These are phyloP conservation scores for Cetoscarus ocellatus DNA, from an alignment of 2,797 vertebrate species.

Conservation along the genomic window DNA sequence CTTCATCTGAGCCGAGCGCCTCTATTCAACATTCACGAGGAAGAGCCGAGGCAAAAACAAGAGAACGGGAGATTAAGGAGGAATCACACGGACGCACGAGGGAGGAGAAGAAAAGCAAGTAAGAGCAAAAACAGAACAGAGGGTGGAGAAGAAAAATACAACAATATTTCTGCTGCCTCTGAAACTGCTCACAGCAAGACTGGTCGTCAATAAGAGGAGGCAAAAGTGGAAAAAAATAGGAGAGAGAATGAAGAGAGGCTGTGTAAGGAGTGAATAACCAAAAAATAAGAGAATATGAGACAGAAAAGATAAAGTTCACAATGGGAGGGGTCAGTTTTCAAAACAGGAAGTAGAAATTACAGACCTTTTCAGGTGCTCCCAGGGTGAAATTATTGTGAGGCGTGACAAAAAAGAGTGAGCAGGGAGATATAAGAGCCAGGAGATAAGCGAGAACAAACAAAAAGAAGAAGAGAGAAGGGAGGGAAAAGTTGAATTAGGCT, in stretches of 20 bases:
- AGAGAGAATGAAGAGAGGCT: slow-evolving; percentile 7
- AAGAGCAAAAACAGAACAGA: slow-evolving; percentile 70
- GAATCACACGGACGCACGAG: slow-evolving; percentile 44
- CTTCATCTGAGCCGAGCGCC: slow-evolving; percentile 68
- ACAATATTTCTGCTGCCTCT: slow-evolving; percentile 36
- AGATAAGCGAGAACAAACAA: slow-evolving; percentile 24
- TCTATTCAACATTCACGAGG: slow-evolving; percentile 61
- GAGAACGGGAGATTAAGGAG: slow-evolving; percentile 43
- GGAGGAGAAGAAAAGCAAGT: slow-evolving; percentile 76
- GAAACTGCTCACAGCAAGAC: slow-evolving; percentile 27
- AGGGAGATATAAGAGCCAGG: slow-evolving; percentile 15
- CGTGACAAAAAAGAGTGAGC: slow-evolving; percentile 40
- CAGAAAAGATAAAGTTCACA: slow-evolving; percentile 22
- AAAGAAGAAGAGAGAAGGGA: background rate
- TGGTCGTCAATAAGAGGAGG: slow-evolving; percentile 33
- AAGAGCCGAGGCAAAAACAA: slow-evolving; percentile 26
- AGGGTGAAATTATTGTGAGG: slow-evolving; percentile 56
- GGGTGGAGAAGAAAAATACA: slow-evolving; percentile 56
- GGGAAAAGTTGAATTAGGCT: slow-evolving; percentile 24
- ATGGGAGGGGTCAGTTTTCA: slow-evolving; percentile 43
- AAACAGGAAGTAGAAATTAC: slow-evolving; percentile 66
- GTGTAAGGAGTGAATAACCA: slow-evolving; percentile 49
- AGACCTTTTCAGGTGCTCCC: slow-evolving; percentile 58
- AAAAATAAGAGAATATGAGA: slow-evolving; percentile 53
- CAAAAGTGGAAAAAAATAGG: slow-evolving; percentile 16